Evolutionary conservation across 64 coral and sea anemone species (phyloP).

Genomic region (Porites australiensis): DNA sequence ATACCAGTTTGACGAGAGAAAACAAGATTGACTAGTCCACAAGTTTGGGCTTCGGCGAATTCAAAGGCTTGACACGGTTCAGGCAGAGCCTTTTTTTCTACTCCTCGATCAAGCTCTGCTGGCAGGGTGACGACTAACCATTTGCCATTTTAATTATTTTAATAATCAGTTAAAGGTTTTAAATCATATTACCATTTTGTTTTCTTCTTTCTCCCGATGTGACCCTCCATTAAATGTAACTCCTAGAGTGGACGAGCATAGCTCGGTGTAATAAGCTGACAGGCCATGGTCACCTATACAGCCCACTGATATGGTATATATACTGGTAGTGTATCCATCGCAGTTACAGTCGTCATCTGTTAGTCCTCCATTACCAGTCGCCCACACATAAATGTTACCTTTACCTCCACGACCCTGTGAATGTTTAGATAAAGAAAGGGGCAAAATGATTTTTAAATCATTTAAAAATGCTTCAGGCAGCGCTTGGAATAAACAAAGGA

Average conservation of each 20-base stretch:
- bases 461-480: too few relatives aligned
- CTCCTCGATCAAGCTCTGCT: too few relatives aligned
- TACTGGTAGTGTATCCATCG: slow-evolving; percentile 93
- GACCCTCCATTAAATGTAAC: slow-evolving; percentile 93
- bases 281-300: slow-evolving; percentile 88
- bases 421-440: background rate
- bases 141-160: too few relatives aligned
- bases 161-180: too few relatives aligned
- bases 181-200: slow-evolving; percentile 70
- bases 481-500: too few relatives aligned
- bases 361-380: slow-evolving; percentile 93
- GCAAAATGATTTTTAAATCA: background rate
- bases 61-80: too few relatives aligned
- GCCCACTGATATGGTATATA: slow-evolving; percentile 85
- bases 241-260: slow-evolving; percentile 85
- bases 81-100: too few relatives aligned
- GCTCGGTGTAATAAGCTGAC: slow-evolving; percentile 83
- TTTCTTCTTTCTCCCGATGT: slow-evolving; percentile 88
- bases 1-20: too few relatives aligned
- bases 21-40: too few relatives aligned
- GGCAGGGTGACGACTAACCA: too few relatives aligned
- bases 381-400: slow-evolving; percentile 93
- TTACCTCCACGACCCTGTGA: slow-evolving; percentile 81
- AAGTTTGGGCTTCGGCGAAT: too few relatives aligned
- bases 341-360: slow-evolving; percentile 94